Conservation (phyloP, 2,888 invertebrate genomes). For the Oxytorus armatus region DNA sequence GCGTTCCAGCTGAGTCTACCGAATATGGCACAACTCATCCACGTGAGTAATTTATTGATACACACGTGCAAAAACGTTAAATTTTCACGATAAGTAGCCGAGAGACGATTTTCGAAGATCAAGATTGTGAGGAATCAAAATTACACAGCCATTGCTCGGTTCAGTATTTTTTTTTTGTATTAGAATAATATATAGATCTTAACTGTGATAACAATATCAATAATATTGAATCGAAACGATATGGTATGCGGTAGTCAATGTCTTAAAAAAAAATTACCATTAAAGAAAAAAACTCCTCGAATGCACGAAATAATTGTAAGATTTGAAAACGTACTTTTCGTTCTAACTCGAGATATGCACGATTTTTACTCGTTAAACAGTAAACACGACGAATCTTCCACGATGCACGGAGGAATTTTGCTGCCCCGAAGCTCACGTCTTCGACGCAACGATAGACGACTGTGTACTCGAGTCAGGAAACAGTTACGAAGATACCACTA, state of each 20-base stretch:
- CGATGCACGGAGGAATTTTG: conserved; percentile 85
- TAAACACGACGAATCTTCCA: conserved; percentile 73
- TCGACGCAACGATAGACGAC: conserved; percentile 78
- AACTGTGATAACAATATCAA: conserved; percentile 41
- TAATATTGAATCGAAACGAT: conserved; percentile 9
- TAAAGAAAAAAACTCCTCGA: conserved; percentile 8
- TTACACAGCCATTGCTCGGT: background rate
- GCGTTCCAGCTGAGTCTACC: conserved; percentile 72
- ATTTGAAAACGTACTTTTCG: background rate
- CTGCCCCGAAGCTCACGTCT: conserved; percentile 84
- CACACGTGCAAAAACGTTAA: background rate
- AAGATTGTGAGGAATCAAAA: background rate
- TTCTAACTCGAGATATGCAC: conserved; percentile 14
- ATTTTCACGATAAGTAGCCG: background rate
- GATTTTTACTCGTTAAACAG: conserved; percentile 59
- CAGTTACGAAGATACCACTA: conserved; percentile 75
- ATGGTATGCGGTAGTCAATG: conserved; percentile 5
- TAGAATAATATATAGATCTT: conserved; percentile 4
- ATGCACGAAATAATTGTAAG: conserved; percentile 35
- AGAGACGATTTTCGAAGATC: conserved; percentile 6
- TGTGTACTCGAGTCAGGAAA: conserved; percentile 82
- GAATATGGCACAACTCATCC: conserved; percentile 62
- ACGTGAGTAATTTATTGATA: conserved; percentile 59
- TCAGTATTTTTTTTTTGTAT: conserved; percentile 7
- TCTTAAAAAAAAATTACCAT: conserved; percentile 6